Evolutionary conservation across 2,888 invertebrate species (phyloP), one percentile per base, ranked within the genome.

Genomic region (Ormia ochracea): DNA sequence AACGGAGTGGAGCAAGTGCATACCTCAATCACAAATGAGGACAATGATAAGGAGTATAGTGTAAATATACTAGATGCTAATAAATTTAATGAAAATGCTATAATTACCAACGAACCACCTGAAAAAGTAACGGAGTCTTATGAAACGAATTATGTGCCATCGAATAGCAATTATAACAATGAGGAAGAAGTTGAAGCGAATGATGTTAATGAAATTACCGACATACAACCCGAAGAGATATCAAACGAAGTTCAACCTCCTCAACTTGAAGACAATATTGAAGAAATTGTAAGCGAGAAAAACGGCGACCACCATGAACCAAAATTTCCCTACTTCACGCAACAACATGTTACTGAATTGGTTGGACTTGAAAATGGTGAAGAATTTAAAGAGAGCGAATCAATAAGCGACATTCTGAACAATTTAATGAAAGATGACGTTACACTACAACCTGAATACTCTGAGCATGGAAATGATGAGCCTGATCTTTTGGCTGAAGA

Each of bases 371-470:
- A 50, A 14, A 54, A 36, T 14, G 50, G 65, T 23, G 70, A 81
- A 7, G 82, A 85, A 48, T 82, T 82, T 17, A 78, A 86, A 72
- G 88, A 88, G 66, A 88, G 86, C 54, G 87, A 88, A 66, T 88
- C 88, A 19, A 85, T 88, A 65, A 84, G 86, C 12, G 88, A 87
- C 61, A 88, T 88, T 48, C 82, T 88, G 0, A 88, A 84, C 59
- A 88, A 88, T 72, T 72, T 88, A 26, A 87, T 88, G 85, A 78
- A 85, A 2, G 86, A 87, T 4, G 87, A 86, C 0, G 84, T 85
- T 14, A 88, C 88, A 0, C 78, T 84, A 3, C 81, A 83, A 0
- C 86, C 87, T 0, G 84, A 78, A 21, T 76, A 61, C 31, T 77
- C 82, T 0, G 81, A 83, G 3, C 73, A 69, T 4, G 80, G 81